Evolutionary conservation across 2,113 vertebrate genomes (phyloP).

Genomic region (Ginglymostoma cirratum): DNA sequence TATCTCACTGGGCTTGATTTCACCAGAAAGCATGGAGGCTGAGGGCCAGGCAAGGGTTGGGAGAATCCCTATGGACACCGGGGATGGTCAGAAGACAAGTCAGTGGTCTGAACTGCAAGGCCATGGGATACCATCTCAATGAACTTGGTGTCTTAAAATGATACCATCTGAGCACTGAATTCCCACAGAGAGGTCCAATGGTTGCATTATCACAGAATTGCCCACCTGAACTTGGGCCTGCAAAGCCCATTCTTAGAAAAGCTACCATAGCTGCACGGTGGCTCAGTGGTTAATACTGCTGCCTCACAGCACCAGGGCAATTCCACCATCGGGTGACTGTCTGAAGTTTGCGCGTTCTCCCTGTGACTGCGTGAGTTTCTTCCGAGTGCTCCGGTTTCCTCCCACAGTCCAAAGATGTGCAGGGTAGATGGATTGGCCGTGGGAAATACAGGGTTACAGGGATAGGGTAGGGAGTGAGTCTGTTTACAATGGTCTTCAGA

Average conservation of each 20-base stretch:
- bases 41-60: background rate
- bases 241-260: background rate
- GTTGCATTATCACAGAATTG: background rate
- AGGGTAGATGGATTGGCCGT: no score
- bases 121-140: background rate
- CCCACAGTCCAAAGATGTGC: no score
- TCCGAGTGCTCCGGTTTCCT: no score
- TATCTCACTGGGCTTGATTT: background rate
- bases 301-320: no score
- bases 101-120: background rate
- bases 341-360: no score
- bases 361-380: no score
- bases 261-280: background rate
- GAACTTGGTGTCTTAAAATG: background rate
- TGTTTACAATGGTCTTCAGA: no score
- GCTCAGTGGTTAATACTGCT: background rate
- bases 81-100: no score
- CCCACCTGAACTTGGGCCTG: no score
- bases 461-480: no score
- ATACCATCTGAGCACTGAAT: background rate
- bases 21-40: background rate
- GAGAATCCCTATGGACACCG: background rate
- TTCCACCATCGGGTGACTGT: no score
- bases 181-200: background rate
- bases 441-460: no score